Evolutionary conservation across 2,113 vertebrate species (phyloP), one percentile per base, ranked within the genome.

Genomic region (Leucoraja erinaceus): DNA sequence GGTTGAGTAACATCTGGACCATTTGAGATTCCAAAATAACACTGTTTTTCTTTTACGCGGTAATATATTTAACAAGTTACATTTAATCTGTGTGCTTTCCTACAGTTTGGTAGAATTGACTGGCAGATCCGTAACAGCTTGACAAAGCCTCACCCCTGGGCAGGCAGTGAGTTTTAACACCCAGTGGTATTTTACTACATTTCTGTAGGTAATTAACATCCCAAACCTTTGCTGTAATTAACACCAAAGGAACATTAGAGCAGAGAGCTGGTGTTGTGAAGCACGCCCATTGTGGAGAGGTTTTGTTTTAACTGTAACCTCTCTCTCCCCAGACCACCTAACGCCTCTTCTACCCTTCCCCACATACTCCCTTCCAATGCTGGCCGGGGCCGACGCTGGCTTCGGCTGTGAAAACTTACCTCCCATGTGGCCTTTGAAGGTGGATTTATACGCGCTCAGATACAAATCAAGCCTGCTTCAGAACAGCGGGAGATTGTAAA

Each of bases 391-490:
- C 95, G 94, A 95, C 11, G 93, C 95, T 95, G 95, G 70, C 33
- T 18, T 74, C 33, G 47, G 54, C 38, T 91, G 68, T 12, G 22
- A 91, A 47, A 72, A 72, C 33, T 93, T 96, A 94, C 94, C 94
- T 95, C 96, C 95, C 94, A 95, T 95, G 93, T 94, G 94, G 95
- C 94, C 94, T 97, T 96, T 97, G 97, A 97, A 97, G 96, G 94
- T 93, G 95, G 95, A 96, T 97, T 97, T 97, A 96, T 97, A 95
- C 95, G 95, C 96, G 96, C 96, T 95, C 68, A 95, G 96, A 95
- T 95, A 95, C 95, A 95, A 96, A 96, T 95, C 95, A 94, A 95
- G 93, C 94, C 95, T 95, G 94, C 94, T 94, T 95, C 93, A 93
- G 94, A 95, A 95, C 96, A 95, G 96, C 95, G 95, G 94, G 95